These are phyloP conservation scores for Elephas maximus DNA, from an alignment of 2,113 vertebrate genomes.

Conservation along the genomic window DNA sequence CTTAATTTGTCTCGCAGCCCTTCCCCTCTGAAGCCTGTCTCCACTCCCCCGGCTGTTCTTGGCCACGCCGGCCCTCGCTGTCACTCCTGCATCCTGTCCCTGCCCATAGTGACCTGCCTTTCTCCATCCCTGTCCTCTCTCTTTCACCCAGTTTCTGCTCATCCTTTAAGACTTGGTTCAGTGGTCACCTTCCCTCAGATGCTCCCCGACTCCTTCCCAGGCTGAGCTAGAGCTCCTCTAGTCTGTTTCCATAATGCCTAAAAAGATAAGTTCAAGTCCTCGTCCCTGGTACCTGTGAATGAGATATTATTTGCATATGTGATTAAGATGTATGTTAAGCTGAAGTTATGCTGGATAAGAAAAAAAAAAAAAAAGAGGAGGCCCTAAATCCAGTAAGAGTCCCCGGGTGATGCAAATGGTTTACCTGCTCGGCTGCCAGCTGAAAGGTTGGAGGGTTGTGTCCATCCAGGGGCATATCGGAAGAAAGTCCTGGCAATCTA, in stretches of 20 bases:
- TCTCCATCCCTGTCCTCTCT: too few species aligned
- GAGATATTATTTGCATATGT: background rate
- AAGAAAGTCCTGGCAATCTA: too few species aligned
- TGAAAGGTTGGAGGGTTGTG: too few species aligned
- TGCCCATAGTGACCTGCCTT: background rate
- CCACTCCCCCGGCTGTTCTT: background rate
- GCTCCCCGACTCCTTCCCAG: too few species aligned
- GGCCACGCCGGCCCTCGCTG: rapidly evolving
- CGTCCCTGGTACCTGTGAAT: background rate
- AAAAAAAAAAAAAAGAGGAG: too few species aligned
- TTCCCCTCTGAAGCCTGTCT: background rate
- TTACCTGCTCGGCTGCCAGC: too few species aligned
- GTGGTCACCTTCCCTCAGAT: background rate
- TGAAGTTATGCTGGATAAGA: background rate
- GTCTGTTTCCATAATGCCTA: background rate
- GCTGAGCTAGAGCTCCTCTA: background rate
- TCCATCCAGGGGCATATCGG: too few species aligned
- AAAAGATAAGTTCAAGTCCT: background rate
- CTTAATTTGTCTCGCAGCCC: background rate
- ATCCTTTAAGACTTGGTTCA: background rate
- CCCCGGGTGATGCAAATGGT: background rate
- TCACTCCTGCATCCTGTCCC: background rate
- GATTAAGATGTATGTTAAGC: background rate
- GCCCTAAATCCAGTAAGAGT: background rate
- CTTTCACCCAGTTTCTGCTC: background rate